phyloP scores from a whole-genome alignment of 2,888 invertebrate species.

The Mystacides longicornis region DNA sequence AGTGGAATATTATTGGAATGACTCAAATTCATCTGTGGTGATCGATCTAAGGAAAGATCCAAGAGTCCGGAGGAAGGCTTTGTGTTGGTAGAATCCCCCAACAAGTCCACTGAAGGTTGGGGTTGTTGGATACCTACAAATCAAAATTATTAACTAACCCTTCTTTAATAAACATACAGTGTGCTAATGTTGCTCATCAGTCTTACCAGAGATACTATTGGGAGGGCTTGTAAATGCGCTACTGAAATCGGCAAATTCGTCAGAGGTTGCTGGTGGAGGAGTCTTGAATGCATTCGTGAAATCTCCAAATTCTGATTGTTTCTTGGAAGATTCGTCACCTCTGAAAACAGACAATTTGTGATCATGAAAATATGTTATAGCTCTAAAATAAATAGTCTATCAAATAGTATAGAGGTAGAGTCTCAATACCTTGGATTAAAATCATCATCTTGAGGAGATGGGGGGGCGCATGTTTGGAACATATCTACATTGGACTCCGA shows the following conservation, averaged over 20 bases:
- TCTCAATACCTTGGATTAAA: slow-evolving; percentile 50
- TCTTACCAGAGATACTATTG: slow-evolving; percentile 34
- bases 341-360: slow-evolving; percentile 29
- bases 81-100: slow-evolving; percentile 12
- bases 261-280: slow-evolving; percentile 32
- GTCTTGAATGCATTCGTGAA: slow-evolving; percentile 62
- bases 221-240: slow-evolving; percentile 51
- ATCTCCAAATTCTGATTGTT: slow-evolving; percentile 64
- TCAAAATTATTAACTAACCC: slow-evolving; percentile 1
- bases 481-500: slow-evolving; percentile 33
- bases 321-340: slow-evolving; percentile 34
- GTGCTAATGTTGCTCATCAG: slow-evolving; percentile 17
- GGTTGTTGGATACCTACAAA: slow-evolving; percentile 8
- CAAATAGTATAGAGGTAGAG: neutral
- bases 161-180: too few relatives aligned
- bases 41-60: slow-evolving; percentile 13
- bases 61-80: slow-evolving; percentile 14
- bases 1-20: slow-evolving; percentile 7
- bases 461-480: slow-evolving; percentile 46
- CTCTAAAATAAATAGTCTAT: neutral
- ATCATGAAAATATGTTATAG: neutral
- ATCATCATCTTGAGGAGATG: slow-evolving; percentile 42
- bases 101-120: slow-evolving; percentile 16
- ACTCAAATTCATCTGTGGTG: neutral
- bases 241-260: slow-evolving; percentile 77